Percentiles rank a stretch among this genome's conserved stretches.
Evolutionary conservation across 1,140 invertebrate genomes (phyloP).

Genomic region (Phthorimaea operculella): DNA sequence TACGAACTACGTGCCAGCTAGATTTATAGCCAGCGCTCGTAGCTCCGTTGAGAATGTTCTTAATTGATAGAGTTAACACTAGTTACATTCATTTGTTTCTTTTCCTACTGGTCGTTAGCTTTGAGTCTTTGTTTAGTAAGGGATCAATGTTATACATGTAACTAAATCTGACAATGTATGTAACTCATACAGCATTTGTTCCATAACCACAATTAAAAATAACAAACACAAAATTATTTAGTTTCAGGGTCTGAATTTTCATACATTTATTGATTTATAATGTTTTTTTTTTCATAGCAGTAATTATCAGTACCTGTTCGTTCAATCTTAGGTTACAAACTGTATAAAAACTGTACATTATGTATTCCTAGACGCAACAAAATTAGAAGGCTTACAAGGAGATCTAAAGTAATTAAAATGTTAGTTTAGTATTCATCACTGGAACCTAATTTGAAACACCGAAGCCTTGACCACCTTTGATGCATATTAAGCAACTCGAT

Average conservation of each 20-base stretch:
- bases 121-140: not conserved
- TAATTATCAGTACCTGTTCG: too few species aligned
- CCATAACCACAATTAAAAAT: too few species aligned
- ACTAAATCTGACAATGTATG: too few species aligned
- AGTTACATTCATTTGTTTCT: not conserved
- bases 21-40: conserved; percentile 11
- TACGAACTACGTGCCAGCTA: conserved; percentile 12
- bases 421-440: conserved; percentile 48
- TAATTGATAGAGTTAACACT: conserved; percentile 10
- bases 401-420: conserved; percentile 30
- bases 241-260: too few species aligned
- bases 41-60: conserved; percentile 7
- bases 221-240: too few species aligned
- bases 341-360: conserved; percentile 4
- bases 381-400: not conserved
- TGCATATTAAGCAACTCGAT: conserved; percentile 58
- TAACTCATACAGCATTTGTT: too few species aligned
- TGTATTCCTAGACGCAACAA: conserved; percentile 12
- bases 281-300: too few species aligned
- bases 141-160: not conserved
- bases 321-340: too few species aligned
- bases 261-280: not conserved
- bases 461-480: conserved; percentile 47
- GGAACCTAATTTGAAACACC: conserved; percentile 55
- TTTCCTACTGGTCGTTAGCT: not conserved